phyloP scores from a whole-genome alignment of 2,113 vertebrate species.

The Protobothrops flavoviridis region DNA sequence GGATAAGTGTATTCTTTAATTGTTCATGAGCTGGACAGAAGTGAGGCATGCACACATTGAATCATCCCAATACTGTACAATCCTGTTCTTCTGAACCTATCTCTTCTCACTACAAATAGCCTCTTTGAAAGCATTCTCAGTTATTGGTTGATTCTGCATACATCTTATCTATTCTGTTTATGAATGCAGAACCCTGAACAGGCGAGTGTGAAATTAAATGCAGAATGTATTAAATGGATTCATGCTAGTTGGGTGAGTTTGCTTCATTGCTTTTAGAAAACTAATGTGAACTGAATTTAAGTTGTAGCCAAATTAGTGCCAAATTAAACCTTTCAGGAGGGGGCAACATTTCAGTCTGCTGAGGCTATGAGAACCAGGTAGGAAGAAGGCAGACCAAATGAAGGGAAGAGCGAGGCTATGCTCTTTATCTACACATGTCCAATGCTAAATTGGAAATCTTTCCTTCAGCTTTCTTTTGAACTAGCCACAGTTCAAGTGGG shows the following conservation, averaged over 20 bases:
- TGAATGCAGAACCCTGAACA: not conserved
- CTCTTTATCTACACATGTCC: not conserved
- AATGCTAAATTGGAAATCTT: not conserved
- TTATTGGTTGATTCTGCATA: not conserved
- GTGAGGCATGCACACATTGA: no score
- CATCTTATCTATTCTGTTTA: not conserved
- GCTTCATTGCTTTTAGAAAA: conserved; percentile 3
- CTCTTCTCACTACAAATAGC: not conserved
- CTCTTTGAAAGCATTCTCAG: not conserved
- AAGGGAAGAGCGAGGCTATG: no score
- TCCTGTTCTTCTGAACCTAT: not conserved
- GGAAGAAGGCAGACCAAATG: not conserved
- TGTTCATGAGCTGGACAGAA: not conserved
- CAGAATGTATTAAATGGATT: not conserved
- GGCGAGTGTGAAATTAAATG: conserved; percentile 15
- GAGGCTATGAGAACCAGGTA: not conserved
- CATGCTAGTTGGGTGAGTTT: not conserved
- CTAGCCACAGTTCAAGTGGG: no score
- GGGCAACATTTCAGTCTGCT: not conserved
- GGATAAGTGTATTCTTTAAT: not conserved
- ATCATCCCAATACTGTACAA: not conserved
- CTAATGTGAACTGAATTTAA: conserved; percentile 12
- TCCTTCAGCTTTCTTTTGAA: not conserved
- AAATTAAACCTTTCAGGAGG: not conserved
- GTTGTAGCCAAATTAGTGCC: not conserved